phyloP scores from a whole-genome alignment of 2,113 vertebrate genomes.

The Hippocampus zosterae region DNA sequence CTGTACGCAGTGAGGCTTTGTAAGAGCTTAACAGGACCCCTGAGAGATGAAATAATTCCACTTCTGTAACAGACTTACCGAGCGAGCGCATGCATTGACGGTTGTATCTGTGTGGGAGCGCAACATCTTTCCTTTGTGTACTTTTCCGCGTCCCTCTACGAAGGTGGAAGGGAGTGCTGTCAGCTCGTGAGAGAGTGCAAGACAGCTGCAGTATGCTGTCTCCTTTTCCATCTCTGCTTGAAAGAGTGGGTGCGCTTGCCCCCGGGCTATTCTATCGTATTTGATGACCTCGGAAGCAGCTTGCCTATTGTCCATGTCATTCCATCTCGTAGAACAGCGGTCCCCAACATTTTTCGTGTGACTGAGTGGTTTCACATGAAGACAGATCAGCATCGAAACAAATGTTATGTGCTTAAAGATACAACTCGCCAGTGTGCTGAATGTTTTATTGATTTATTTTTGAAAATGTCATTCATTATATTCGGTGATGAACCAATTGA shows the following conservation, averaged over 20 bases:
- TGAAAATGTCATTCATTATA: too few relatives aligned
- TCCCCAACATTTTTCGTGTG: conserved; percentile 1
- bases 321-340: conserved; percentile 10
- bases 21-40: conserved; percentile 71
- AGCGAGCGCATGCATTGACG: conserved; percentile 49
- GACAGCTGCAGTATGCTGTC: conserved; percentile 37
- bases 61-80: conserved; percentile 64
- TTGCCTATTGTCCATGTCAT: conserved; percentile 33
- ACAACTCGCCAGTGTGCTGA: not conserved
- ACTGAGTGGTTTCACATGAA: conserved; percentile 14
- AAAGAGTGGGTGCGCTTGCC: conserved; percentile 45
- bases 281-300: conserved; percentile 52
- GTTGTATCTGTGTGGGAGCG: conserved; percentile 59
- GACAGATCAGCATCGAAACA: conserved; percentile 7
- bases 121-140: conserved; percentile 52
- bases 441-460: too few relatives aligned
- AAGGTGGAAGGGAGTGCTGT: conserved; percentile 45
- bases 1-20: conserved; percentile 65
- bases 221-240: conserved; percentile 43
- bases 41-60: conserved; percentile 70
- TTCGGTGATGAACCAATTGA: too few relatives aligned
- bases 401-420: not conserved
- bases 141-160: conserved; percentile 47
- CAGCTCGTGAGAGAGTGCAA: conserved; percentile 37
- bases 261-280: conserved; percentile 51